Evolutionary conservation across 2,888 invertebrate species (phyloP).

Genomic region (Meliscaeva auricollis): DNA sequence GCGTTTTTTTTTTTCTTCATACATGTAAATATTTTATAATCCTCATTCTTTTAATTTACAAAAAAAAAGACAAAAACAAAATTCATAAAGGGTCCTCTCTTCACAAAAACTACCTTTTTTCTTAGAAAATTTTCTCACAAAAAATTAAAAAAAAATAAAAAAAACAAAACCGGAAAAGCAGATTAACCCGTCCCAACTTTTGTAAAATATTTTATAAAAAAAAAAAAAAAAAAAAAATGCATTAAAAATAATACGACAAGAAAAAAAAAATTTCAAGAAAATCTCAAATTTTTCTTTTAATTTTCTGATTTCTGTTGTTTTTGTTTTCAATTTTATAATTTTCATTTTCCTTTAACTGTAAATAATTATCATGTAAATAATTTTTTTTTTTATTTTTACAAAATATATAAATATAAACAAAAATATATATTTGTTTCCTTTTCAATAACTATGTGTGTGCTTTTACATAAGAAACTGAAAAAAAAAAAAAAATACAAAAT

Average conservation of each 20-base stretch:
- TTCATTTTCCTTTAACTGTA: constrained; percentile 79
- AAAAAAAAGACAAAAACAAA: constrained; percentile 50
- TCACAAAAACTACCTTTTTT: constrained; percentile 66
- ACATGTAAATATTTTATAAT: constrained; percentile 71
- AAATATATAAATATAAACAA: constrained; percentile 71
- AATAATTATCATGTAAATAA: constrained; percentile 83
- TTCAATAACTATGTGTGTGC: constrained; percentile 78
- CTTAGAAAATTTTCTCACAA: constrained; percentile 63
- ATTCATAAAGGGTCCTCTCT: constrained; percentile 75
- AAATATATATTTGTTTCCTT: constrained; percentile 79
- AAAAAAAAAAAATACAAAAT: constrained; percentile 65
- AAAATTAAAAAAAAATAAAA: constrained; percentile 27
- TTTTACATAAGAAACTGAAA: constrained; percentile 72
- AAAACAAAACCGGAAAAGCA: constrained; percentile 84
- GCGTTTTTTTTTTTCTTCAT: constrained; percentile 58
- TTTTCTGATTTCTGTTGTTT: constrained; percentile 37
- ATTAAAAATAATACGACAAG: constrained; percentile 71
- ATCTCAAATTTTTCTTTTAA: constrained; percentile 53
- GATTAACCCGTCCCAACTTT: constrained; percentile 84
- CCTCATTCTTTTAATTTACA: constrained; percentile 56
- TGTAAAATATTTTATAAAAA: constrained; percentile 77
- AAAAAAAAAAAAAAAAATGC: constrained; percentile 77
- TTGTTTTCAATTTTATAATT: constrained; percentile 41
- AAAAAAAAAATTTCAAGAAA: constrained; percentile 57
- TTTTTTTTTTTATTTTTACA: constrained; percentile 66